These are phyloP conservation scores for Pristionchus maxplancki DNA, from an alignment of 2,888 invertebrate species.

Conservation along the genomic window DNA sequence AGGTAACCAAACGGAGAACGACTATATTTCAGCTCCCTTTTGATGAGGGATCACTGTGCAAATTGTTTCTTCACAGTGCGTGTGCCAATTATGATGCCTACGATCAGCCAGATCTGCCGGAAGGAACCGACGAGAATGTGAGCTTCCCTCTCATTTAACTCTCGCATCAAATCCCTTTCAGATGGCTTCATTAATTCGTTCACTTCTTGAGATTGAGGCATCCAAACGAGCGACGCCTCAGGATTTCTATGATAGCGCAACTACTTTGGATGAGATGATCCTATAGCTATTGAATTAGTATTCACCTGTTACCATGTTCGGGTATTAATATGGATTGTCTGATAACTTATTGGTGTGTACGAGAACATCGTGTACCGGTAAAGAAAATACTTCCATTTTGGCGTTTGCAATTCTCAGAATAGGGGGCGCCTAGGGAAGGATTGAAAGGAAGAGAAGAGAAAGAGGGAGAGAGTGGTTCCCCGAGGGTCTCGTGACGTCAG, in stretches of 20 bases:
- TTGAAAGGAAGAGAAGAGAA: neutral
- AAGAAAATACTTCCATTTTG: neutral
- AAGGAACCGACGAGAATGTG: slow-evolving; percentile 58
- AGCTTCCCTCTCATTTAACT: neutral
- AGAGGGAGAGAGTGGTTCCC: slow-evolving; percentile 25
- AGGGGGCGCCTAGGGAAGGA: neutral
- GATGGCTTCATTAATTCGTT: slow-evolving; percentile 63
- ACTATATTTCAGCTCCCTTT: slow-evolving; percentile 71
- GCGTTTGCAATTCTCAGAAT: neutral
- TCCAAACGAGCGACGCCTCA: slow-evolving; percentile 68
- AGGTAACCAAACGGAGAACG: too few relatives aligned
- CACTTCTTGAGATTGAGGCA: slow-evolving; percentile 71
- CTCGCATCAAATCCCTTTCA: neutral
- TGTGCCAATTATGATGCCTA: slow-evolving; percentile 76
- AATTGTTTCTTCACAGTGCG: slow-evolving; percentile 74
- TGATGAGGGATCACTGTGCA: slow-evolving; percentile 73
- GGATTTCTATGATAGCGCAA: slow-evolving; percentile 67
- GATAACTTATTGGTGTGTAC: neutral
- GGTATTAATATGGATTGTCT: neutral
- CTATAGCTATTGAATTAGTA: neutral
- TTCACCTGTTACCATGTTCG: neutral
- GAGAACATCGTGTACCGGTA: neutral
- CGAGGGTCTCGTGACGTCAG: slow-evolving; percentile 46
- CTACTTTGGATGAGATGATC: neutral
- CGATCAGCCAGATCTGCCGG: slow-evolving; percentile 71